A percentile compares a stretch with the other conserved stretches of the same genome.
These are phyloP conservation scores for Chamaea fasciata DNA, from an alignment of 2,113 vertebrate species.

Conservation along the genomic window DNA sequence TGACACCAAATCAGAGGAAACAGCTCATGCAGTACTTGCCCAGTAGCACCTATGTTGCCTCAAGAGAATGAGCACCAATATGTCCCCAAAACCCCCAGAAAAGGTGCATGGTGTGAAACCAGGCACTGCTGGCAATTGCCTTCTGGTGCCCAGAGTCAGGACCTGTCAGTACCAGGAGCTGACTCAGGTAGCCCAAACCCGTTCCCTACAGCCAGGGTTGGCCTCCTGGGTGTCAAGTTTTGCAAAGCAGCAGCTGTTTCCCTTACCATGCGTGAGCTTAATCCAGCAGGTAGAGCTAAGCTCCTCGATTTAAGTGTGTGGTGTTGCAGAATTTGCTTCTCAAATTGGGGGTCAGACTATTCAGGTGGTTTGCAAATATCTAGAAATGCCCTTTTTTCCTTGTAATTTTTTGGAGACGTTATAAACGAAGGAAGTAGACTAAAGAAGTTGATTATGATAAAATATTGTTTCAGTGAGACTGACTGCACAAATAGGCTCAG, in stretches of 20 bases:
- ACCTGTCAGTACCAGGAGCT: background rate
- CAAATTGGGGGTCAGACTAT: background rate
- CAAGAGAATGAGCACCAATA: background rate
- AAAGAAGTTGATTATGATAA: background rate
- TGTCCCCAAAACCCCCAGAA: background rate
- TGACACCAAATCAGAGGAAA: background rate
- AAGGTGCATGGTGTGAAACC: accelerated
- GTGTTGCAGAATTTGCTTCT: background rate
- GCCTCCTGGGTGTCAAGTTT: background rate
- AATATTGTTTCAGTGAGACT: background rate
- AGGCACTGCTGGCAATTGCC: accelerated
- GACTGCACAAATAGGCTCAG: background rate
- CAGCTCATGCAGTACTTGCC: background rate
- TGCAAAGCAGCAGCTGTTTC: background rate
- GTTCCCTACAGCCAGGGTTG: accelerated
- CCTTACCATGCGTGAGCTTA: background rate
- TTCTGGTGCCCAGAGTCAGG: background rate
- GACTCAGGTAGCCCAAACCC: accelerated
- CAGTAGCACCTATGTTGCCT: background rate
- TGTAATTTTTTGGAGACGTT: background rate
- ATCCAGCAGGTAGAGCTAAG: background rate
- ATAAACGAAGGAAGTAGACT: background rate
- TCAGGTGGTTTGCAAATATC: background rate
- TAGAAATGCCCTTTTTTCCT: background rate
- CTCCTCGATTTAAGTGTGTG: accelerated